Conservation (phyloP, 2,113 vertebrate species). For the Bolborhynchus lineola region DNA sequence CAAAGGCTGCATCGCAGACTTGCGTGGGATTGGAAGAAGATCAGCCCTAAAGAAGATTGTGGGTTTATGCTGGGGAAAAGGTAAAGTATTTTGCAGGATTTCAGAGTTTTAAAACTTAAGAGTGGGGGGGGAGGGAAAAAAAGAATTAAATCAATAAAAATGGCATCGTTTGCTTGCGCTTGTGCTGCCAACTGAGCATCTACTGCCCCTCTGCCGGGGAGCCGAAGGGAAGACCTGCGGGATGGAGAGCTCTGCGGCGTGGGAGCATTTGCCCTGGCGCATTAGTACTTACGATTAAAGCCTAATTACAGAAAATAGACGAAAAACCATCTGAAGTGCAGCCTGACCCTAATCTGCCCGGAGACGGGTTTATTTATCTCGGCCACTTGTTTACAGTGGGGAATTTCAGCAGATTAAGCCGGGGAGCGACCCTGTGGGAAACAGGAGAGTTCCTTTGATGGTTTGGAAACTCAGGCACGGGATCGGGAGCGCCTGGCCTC, state of each 20-base stretch:
- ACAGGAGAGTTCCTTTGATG: slow-evolving; percentile 50
- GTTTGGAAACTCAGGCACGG: slow-evolving; percentile 18
- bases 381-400: slow-evolving; percentile 65
- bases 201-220: slow-evolving; percentile 43
- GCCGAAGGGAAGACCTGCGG: not conserved
- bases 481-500: not conserved
- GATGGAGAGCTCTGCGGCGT: slow-evolving; percentile 27
- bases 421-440: slow-evolving; percentile 50
- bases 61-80: slow-evolving; percentile 52
- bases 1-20: slow-evolving; percentile 14
- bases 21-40: slow-evolving; percentile 53
- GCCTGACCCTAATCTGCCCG: slow-evolving; percentile 72
- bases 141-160: not conserved
- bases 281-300: slow-evolving; percentile 67
- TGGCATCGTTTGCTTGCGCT: not conserved
- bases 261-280: slow-evolving; percentile 60
- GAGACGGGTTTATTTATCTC: slow-evolving; percentile 67
- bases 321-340: slow-evolving; percentile 69
- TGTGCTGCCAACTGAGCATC: slow-evolving; percentile 27
- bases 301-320: slow-evolving; percentile 71
- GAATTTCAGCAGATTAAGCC: slow-evolving; percentile 43
- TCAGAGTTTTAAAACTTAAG: not conserved
- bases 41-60: slow-evolving; percentile 64
- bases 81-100: slow-evolving; percentile 62
- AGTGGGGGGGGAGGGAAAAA: not conserved